Evolutionary conservation across 2,797 vertebrate species (phyloP).

Genomic region (Microctenopoma lineatum): DNA sequence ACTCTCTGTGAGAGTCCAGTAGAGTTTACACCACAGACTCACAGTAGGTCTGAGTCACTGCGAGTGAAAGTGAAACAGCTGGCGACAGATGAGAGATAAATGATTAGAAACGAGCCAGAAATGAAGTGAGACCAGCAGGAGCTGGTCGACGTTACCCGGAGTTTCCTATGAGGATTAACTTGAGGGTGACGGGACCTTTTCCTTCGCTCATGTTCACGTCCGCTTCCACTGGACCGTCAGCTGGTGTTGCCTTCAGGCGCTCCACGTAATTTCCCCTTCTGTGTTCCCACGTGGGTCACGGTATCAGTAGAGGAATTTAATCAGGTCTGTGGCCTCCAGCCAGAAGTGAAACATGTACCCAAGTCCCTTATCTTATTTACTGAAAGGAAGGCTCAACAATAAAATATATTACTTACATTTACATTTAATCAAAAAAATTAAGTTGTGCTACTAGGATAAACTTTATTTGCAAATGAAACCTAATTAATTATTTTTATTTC

Average conservation of each 20-base stretch:
- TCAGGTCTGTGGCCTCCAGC: too few relatives aligned
- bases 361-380: too few relatives aligned
- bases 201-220: conserved; percentile 46
- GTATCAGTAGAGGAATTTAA: not conserved
- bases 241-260: conserved; percentile 43
- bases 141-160: conserved; percentile 64
- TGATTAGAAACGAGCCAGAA: not conserved
- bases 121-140: not conserved
- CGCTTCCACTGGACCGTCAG: not conserved
- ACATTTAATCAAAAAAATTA: too few relatives aligned
- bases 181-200: conserved; percentile 54
- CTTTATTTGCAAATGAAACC: too few relatives aligned
- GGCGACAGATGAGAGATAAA: too few relatives aligned
- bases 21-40: not conserved
- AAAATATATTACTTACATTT: too few relatives aligned
- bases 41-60: not conserved
- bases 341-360: too few relatives aligned
- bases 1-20: too few relatives aligned
- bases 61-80: conserved; percentile 48
- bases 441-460: too few relatives aligned
- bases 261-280: not conserved
- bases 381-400: too few relatives aligned
- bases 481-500: too few relatives aligned
- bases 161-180: conserved; percentile 77
- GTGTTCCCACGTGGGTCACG: not conserved